phyloP scores from a whole-genome alignment of 2,888 invertebrate genomes.

The Peribatodes rhomboidaria region DNA sequence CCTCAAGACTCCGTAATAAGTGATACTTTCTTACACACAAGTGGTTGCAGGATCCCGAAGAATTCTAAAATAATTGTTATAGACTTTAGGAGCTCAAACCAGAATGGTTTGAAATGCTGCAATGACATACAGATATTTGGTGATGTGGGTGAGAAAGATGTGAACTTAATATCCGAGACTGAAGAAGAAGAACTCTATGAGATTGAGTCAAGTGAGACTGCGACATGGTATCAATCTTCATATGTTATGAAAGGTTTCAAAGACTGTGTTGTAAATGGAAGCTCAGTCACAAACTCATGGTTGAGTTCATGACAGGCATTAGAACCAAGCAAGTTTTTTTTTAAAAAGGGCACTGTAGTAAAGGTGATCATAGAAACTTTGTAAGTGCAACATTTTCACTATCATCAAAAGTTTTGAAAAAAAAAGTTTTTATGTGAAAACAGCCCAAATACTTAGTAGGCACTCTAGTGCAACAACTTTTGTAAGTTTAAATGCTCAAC shows the following conservation, averaged over 20 bases:
- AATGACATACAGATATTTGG: constrained; percentile 77
- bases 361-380: no score
- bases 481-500: background rate
- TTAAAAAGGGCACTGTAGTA: no score
- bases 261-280: constrained; percentile 85
- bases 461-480: no score
- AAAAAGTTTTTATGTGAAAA: no score
- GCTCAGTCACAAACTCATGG: constrained; percentile 85
- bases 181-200: constrained; percentile 61
- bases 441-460: no score
- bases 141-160: constrained; percentile 61
- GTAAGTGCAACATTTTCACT: no score
- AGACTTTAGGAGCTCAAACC: constrained; percentile 64
- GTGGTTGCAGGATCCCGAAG: constrained; percentile 72
- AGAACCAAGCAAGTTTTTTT: constrained; percentile 44
- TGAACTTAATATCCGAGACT: constrained; percentile 48
- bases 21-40: constrained; percentile 71
- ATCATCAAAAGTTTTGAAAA: no score
- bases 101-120: constrained; percentile 70
- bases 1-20: constrained; percentile 59
- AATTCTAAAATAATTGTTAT: constrained; percentile 72
- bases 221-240: constrained; percentile 85
- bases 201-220: constrained; percentile 70
- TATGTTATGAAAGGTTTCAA: constrained; percentile 87
- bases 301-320: constrained; percentile 53